phyloP scores from a whole-genome alignment of 2,113 vertebrate species.

The Prionailurus bengalensis region DNA sequence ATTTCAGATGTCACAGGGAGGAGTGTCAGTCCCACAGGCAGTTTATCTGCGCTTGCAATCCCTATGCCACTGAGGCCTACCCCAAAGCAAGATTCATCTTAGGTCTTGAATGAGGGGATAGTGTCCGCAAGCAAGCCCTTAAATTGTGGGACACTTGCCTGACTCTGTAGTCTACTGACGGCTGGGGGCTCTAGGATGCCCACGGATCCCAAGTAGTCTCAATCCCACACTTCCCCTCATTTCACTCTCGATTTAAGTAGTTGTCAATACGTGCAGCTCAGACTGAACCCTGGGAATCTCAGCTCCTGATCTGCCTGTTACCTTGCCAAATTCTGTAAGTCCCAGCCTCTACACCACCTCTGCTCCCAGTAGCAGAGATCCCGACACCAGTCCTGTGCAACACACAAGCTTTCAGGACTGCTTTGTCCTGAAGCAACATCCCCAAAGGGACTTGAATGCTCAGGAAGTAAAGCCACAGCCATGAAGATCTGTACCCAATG shows the following conservation, averaged over 20 bases:
- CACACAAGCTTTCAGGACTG: not conserved
- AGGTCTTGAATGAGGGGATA: not conserved
- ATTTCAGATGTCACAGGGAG: not conserved
- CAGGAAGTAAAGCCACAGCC: not conserved
- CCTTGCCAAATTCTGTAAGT: not conserved
- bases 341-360: not conserved
- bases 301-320: not conserved
- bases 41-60: not conserved
- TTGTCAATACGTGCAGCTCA: not conserved
- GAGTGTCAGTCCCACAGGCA: not conserved
- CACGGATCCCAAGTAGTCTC: not conserved
- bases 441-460: not conserved
- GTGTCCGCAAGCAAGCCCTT: not conserved
- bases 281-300: not conserved
- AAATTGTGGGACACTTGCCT: not conserved
- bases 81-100: not conserved
- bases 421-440: not conserved
- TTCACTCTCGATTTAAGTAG: not conserved
- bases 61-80: rapidly evolving
- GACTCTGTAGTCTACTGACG: not conserved
- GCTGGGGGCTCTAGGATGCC: not conserved
- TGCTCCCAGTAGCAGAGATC: not conserved
- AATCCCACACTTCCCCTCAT: not conserved
- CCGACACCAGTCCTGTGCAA: not conserved
- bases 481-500: not conserved